Evolutionary conservation across 2,113 vertebrate genomes (phyloP).

Genomic region (Brachyhypopomus gauderio): DNA sequence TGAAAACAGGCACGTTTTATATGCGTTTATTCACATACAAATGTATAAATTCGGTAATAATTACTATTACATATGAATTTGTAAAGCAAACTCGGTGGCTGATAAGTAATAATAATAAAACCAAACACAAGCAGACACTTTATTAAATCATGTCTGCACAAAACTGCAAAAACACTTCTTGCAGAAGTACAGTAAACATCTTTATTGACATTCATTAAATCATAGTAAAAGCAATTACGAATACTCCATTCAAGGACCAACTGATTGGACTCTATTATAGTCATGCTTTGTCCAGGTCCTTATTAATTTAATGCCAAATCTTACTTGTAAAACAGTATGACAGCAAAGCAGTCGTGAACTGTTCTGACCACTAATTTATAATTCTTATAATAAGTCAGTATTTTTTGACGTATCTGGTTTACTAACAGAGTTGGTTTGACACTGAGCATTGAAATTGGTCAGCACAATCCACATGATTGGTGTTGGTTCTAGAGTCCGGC

Average conservation of each 20-base stretch:
- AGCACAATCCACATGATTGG: background rate
- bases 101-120: too few species aligned
- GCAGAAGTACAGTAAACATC: background rate
- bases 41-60: background rate
- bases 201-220: too few species aligned
- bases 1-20: background rate
- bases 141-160: background rate
- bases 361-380: too few species aligned
- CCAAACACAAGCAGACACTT: too few species aligned
- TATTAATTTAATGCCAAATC: too few species aligned
- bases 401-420: too few species aligned
- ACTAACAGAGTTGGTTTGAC: background rate
- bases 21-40: background rate
- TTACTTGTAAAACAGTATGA: background rate
- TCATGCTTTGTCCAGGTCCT: too few species aligned
- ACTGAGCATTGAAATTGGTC: background rate
- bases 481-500: constrained; percentile 19
- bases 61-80: background rate
- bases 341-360: background rate
- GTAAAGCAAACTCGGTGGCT: background rate
- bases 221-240: too few species aligned
- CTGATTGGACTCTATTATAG: too few species aligned
- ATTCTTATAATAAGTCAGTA: too few species aligned
- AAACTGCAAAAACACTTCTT: background rate
- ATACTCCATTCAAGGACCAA: too few species aligned